These are phyloP conservation scores for Chrysopa pallens DNA, from an alignment of 1,140 invertebrate species.

Conservation along the genomic window DNA sequence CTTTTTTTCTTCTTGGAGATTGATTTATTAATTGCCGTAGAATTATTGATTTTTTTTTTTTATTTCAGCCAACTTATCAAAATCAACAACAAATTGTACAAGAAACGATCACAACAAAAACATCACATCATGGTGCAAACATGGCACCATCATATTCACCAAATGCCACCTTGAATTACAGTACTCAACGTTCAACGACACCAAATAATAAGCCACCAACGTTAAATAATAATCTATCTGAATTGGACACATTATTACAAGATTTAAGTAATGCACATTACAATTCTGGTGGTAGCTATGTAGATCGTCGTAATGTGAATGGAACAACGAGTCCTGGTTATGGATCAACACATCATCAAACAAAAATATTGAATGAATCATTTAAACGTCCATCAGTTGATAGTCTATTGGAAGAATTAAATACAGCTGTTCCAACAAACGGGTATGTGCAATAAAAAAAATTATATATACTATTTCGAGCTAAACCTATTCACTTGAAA, in stretches of 20 bases:
- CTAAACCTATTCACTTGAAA: no score
- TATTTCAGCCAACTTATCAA: constrained; percentile 42
- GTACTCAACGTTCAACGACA: constrained; percentile 5
- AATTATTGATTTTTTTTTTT: no score
- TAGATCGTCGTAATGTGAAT: no score
- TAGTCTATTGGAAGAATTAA: constrained; percentile 71
- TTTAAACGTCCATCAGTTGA: constrained; percentile 59
- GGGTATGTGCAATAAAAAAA: constrained; percentile 49
- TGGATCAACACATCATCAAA: no score
- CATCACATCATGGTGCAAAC: constrained; percentile 7
- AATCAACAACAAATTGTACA: constrained; percentile 37
- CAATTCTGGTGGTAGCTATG: constrained; percentile 21
- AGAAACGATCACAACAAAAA: constrained; percentile 27
- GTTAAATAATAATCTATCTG: constrained; percentile 67
- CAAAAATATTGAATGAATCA: constrained; percentile 2
- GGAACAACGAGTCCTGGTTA: no score
- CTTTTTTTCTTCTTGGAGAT: no score
- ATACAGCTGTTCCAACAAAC: constrained; percentile 46
- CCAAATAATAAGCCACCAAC: constrained; percentile 10
- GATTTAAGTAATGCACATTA: constrained; percentile 78
- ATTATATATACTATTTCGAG: no score
- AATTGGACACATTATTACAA: constrained; percentile 78
- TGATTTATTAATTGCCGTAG: no score
- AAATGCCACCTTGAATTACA: constrained; percentile 1
- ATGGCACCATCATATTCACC: not conserved